These are phyloP conservation scores for Mycogona germanica DNA, from an alignment of 2,888 invertebrate genomes.

Conservation along the genomic window DNA sequence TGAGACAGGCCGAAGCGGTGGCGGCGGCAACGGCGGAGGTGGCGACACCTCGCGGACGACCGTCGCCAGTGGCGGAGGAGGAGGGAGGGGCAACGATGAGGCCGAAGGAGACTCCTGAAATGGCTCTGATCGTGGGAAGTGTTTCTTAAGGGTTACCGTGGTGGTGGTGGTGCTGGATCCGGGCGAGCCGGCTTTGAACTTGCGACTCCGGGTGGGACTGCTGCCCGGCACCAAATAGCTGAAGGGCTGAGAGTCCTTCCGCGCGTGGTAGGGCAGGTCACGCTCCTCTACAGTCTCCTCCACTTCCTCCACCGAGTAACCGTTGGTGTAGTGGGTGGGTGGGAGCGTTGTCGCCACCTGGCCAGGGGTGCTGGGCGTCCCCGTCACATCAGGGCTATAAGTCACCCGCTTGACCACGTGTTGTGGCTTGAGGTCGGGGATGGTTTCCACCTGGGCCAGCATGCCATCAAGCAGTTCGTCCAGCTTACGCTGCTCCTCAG, in stretches of 20 bases:
- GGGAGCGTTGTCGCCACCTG: conserved; percentile 19
- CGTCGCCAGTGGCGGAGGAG: not conserved
- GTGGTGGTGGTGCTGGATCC: conserved; percentile 18
- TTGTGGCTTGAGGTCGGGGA: conserved; percentile 43
- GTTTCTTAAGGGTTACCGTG: not conserved
- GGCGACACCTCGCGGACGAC: not conserved
- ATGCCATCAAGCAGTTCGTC: conserved; percentile 75
- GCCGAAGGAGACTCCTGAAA: not conserved
- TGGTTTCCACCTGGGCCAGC: conserved; percentile 75
- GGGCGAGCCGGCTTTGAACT: conserved; percentile 12
- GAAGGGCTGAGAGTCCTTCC: conserved; percentile 77
- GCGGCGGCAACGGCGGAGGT: not conserved
- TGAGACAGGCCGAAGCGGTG: not conserved
- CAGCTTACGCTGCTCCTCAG: conserved; percentile 44
- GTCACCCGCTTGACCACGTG: conserved; percentile 19
- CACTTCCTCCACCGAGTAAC: conserved; percentile 23
- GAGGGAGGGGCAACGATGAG: not conserved
- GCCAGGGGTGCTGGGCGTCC: too few species aligned
- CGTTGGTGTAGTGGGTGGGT: conserved; percentile 36
- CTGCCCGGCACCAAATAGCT: conserved; percentile 54
- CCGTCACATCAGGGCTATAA: conserved; percentile 8
- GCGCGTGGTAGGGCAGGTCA: conserved; percentile 71
- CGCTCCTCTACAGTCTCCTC: conserved; percentile 42
- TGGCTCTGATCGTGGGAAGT: not conserved
- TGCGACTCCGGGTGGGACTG: conserved; percentile 13